A percentile compares a stretch with the other conserved stretches of the same genome.
These are phyloP conservation scores for Bombus polaris DNA, from an alignment of 1,140 invertebrate species.

Conservation along the genomic window DNA sequence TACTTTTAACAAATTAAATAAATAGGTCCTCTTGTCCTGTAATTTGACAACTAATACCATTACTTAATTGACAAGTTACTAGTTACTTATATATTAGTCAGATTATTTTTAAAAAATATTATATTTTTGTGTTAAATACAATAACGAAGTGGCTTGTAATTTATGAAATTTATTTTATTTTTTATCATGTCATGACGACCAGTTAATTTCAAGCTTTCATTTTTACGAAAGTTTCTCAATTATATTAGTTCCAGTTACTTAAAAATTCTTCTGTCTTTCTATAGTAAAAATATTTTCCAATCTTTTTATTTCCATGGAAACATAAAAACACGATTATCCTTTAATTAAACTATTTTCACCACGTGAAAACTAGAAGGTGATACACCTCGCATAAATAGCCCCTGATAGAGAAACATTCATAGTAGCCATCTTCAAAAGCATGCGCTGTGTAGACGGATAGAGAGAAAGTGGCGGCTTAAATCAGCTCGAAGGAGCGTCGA, in stretches of 20 bases:
- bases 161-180: no score
- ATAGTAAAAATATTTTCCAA: background rate
- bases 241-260: no score
- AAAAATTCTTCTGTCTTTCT: no score
- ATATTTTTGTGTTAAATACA: background rate
- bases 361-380: no score
- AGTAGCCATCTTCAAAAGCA: background rate
- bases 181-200: no score
- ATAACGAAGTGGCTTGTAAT: no score
- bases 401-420: conserved; percentile 7
- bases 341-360: background rate
- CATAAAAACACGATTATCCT: background rate
- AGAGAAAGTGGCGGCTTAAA: conserved; percentile 14
- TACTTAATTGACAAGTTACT: background rate
- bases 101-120: background rate
- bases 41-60: background rate
- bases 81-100: background rate
- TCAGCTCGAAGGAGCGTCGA: conserved; percentile 2
- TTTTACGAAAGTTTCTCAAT: no score
- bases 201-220: no score
- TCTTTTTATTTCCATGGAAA: background rate
- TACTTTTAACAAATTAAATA: background rate
- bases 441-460: background rate
- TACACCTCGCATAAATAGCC: background rate
- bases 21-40: background rate